Evolutionary conservation across 2,797 vertebrate species (phyloP).

Genomic region (Avahi laniger): DNA sequence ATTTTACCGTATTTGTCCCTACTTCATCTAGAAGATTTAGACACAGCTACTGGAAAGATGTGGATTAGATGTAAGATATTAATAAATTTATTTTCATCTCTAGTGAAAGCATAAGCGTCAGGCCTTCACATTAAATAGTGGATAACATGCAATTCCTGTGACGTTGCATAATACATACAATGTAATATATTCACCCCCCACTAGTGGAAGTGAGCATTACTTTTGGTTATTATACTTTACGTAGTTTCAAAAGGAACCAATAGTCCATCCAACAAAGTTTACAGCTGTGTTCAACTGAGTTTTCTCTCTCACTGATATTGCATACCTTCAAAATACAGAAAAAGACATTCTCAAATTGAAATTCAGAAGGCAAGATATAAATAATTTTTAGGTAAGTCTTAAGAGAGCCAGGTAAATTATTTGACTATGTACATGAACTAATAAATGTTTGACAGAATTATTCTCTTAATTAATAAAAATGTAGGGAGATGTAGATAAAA

Average conservation of each 20-base stretch:
- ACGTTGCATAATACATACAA: too few species aligned
- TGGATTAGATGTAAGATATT: neutral
- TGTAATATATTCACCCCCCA: neutral
- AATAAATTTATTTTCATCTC: neutral
- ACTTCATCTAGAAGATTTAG: neutral
- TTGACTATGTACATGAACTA: neutral
- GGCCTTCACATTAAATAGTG: neutral
- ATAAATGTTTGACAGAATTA: neutral
- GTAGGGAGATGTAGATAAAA: neutral
- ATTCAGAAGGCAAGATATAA: neutral
- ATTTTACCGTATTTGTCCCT: neutral
- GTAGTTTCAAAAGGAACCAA: neutral
- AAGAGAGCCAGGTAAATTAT: neutral
- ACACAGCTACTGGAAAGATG: neutral
- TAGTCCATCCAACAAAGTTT: neutral
- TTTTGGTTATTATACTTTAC: neutral
- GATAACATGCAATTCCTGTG: neutral
- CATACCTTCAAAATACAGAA: neutral
- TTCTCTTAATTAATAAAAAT: neutral
- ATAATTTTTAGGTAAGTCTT: neutral
- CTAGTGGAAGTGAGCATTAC: neutral
- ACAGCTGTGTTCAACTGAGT: neutral
- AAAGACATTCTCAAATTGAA: neutral
- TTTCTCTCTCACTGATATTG: neutral
- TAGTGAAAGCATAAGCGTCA: neutral